Base-by-base conservation (phyloP, 2,113 vertebrate species). In the Cyprinus carpio region DNA sequence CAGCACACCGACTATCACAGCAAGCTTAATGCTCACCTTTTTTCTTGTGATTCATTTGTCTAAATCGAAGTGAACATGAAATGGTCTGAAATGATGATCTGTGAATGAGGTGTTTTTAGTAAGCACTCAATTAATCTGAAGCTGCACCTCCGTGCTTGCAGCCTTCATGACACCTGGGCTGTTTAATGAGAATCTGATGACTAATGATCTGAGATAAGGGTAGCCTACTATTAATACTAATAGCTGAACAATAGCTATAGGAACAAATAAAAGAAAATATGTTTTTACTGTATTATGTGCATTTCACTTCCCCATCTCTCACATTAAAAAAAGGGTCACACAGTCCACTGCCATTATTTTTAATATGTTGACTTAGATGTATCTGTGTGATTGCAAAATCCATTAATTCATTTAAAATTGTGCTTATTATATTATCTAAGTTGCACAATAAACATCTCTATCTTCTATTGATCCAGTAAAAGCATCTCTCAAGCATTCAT, bases 341-440 rank as follows among this genome's bases (percentile, higher is more conserved):
- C 27, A 31, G 15, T 34, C 51, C 76, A 83, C n/a, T 58, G 29
- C 3, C 11, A 56, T 27, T 43, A 65, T 78, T 69, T 84, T 69
- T 64, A 76, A 51, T 84, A 25, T 78, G 46, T 78, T 9, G 1
- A 4, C 15, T 78, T 29, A 81, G 64, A 37, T 18, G 43, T 81
- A 56, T 31, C 67, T 62, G 37, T 40, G 67, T 40, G 78, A 86
- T 83, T 83, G 75, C 85, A 20, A 27, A 27, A 10, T 65, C 46
- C 4, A 56, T 25, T 77, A 83, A 83, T 83, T 51, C 72, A 86
- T 76, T 86, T 83, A 81, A 77, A 82, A 29, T 23, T 9, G 9
- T 71, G 74, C 62, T 60, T 20, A 56, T 78, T 74, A 75, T 76
- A 87, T n/a, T n/a, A 58, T 34, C 83, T 84, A 40, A 76, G 49